These are phyloP conservation scores for Kradibia gibbosae DNA, from an alignment of 1,140 invertebrate genomes.

Conservation along the genomic window DNA sequence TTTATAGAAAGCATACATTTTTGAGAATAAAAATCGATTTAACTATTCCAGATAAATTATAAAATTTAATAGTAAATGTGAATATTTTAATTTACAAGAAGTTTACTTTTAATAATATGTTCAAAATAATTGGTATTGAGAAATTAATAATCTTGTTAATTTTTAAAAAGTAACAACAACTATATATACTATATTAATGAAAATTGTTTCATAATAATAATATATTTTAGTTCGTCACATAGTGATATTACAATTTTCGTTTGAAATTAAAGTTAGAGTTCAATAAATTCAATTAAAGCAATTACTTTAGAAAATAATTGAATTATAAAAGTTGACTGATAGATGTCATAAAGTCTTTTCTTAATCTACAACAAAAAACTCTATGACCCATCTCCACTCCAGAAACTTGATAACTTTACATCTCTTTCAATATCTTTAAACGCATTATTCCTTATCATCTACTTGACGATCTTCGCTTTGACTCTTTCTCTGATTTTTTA, in stretches of 20 bases:
- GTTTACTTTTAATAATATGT: too few relatives aligned
- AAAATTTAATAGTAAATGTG: neutral
- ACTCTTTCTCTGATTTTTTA: neutral
- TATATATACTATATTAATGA: too few relatives aligned
- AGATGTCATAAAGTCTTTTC: neutral
- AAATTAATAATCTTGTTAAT: too few relatives aligned
- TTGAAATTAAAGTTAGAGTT: too few relatives aligned
- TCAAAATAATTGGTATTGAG: too few relatives aligned
- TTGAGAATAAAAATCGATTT: neutral
- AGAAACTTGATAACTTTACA: neutral
- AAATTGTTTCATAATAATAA: too few relatives aligned
- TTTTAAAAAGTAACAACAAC: too few relatives aligned
- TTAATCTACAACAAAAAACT: neutral
- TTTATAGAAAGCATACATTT: neutral
- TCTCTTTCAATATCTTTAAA: neutral
- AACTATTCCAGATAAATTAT: neutral
- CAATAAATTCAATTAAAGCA: too few relatives aligned
- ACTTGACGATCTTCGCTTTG: neutral
- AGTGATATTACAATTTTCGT: too few relatives aligned
- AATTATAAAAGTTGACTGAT: neutral
- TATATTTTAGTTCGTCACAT: too few relatives aligned
- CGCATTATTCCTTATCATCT: neutral
- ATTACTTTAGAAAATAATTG: neutral
- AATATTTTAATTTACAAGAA: too few relatives aligned
- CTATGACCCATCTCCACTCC: neutral